Evolutionary conservation across 2,888 invertebrate genomes (phyloP), one percentile per base, ranked within the genome.

Genomic region (Sympetrum striolatum): DNA sequence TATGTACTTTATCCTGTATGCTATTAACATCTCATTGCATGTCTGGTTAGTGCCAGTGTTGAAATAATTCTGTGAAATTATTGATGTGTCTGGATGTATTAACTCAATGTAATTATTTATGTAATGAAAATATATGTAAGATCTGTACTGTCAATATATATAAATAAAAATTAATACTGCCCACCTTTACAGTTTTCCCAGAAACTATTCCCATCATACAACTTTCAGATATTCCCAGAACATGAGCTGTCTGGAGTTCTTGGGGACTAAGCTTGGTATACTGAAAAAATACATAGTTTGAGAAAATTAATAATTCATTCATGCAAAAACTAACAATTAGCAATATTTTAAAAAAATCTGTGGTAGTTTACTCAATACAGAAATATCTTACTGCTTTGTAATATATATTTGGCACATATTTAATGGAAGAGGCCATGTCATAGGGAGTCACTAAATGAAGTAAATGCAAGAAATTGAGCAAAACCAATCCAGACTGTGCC

Each of bases 361-460:
- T 44, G 10, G 0, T 53, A 90, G 48, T 79, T 48, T 90, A 44
- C 81, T 90, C 91, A 91, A 58, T 91, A 37, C 39, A 90, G 14
- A 91, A 64, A 39, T 80, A 58, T 93, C 94, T 94, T 93, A 96
- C 96, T 93, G 96, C 93, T 48, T 95, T 94, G 92, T 96, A 96
- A 92, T 96, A 96, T 86, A 95, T 93, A 81, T 93, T 93, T 60
- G 94, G 93, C 92, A 94, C 94, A 0, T 95, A 96, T 86, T 93
- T 94, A 35, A 96, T 93, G 90, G 95, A 95, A 90, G 95, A 95
- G 1, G 95, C 93, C 91, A 96, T 93, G 92, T 97, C 96, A 93
- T 97, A 96, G 22, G 98, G 97, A 35, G 98, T 97, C 90, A 98
- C 96, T 58, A 99, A 94, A 94, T 97, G 98, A 90, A 99, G 94